Conservation (phyloP, 1,140 invertebrate genomes). For the Drosophila repleta region DNA sequence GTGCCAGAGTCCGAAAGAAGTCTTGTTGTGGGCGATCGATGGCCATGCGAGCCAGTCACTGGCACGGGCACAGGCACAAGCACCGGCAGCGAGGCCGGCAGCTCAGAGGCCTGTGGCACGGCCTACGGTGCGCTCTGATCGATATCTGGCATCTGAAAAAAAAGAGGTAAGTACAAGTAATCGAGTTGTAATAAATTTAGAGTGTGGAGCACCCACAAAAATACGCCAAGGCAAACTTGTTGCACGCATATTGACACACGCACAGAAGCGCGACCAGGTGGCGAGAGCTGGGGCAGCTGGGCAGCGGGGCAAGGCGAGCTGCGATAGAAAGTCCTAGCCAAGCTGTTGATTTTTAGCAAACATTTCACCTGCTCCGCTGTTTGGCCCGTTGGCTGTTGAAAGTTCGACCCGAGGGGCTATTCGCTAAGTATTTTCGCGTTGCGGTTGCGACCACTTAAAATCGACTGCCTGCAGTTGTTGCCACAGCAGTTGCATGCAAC, state of each 20-base stretch:
- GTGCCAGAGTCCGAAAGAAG: constrained; percentile 39
- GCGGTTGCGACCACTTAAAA: constrained; percentile 80
- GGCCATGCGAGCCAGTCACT: constrained; percentile 54
- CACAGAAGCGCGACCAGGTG: constrained; percentile 29
- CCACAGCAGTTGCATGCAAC: constrained; percentile 68
- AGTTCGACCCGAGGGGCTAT: constrained; percentile 61
- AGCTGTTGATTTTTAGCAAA: constrained; percentile 75
- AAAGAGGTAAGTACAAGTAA: constrained; percentile 80
- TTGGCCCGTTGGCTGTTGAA: constrained; percentile 45
- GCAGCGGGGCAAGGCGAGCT: not conserved
- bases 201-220: constrained; percentile 76
- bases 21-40: constrained; percentile 74
- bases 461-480: constrained; percentile 66
- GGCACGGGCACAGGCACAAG: not conserved
- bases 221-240: constrained; percentile 62
- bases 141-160: constrained; percentile 64
- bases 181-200: constrained; percentile 81
- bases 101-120: constrained; percentile 19
- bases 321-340: constrained; percentile 64
- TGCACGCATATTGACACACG: constrained; percentile 79
- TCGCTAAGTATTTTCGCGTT: constrained; percentile 57
- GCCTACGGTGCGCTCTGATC: constrained; percentile 55
- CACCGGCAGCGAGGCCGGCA: constrained; percentile 3
- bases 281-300: not conserved
- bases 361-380: constrained; percentile 71